Conservation (phyloP, 2,797 vertebrate species). For the Pogoniulus pusillus region DNA sequence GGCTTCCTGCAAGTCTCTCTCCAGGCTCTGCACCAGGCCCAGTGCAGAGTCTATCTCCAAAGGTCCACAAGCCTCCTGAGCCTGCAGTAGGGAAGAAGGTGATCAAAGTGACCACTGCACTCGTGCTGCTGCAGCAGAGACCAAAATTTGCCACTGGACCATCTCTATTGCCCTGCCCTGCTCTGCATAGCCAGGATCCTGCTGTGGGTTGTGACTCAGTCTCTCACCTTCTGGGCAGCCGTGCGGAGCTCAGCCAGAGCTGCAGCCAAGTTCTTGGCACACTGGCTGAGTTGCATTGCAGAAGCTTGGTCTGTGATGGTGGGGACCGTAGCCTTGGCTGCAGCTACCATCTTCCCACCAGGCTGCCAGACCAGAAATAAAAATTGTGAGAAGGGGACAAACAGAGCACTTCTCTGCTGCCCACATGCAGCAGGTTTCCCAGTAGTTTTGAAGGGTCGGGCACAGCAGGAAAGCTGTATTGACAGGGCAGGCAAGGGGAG, state of each 20-base stretch:
- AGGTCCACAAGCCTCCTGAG: conserved; percentile 95
- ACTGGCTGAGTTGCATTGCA: conserved; percentile 98
- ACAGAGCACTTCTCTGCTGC: background rate
- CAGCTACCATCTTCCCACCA: conserved; percentile 95
- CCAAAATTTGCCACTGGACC: background rate
- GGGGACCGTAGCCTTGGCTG: conserved; percentile 92
- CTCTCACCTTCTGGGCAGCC: conserved; percentile 91
- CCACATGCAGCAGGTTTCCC: background rate
- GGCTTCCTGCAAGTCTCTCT: conserved; percentile 91
- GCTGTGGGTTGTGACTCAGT: background rate
- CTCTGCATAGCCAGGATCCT: background rate
- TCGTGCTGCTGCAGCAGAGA: background rate
- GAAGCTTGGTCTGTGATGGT: conserved; percentile 94
- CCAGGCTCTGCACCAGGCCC: conserved; percentile 87
- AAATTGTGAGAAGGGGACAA: background rate
- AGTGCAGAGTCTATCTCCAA: conserved; percentile 95
- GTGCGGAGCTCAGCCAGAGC: conserved; percentile 93
- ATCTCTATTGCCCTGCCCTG: fast-evolving
- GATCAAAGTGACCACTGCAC: fast-evolving
- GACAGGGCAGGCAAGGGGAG: background rate
- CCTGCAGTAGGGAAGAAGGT: conserved; percentile 69
- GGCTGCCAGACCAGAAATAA: conserved; percentile 77
- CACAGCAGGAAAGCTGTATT: background rate
- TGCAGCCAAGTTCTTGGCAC: conserved; percentile 90
- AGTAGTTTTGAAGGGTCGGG: background rate